These are phyloP conservation scores for Penaeus japonicus DNA, from an alignment of 1,140 invertebrate genomes.

Conservation along the genomic window DNA sequence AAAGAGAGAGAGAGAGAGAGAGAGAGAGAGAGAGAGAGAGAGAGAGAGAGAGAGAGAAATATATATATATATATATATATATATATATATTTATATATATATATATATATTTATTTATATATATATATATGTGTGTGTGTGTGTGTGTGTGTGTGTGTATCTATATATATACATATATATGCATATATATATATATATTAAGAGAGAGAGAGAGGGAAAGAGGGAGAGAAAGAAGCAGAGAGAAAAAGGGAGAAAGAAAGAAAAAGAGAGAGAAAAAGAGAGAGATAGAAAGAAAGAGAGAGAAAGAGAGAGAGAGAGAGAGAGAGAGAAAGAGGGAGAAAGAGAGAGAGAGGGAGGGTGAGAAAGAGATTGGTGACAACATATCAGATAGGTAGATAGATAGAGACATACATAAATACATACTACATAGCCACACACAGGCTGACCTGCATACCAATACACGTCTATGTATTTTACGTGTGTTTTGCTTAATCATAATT, in stretches of 20 bases:
- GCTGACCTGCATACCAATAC: no score
- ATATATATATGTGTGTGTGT: background rate
- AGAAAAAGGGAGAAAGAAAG: background rate
- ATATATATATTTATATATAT: background rate
- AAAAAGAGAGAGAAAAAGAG: background rate
- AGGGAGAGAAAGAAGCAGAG: background rate
- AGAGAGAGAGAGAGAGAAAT: no score
- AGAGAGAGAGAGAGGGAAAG: background rate
- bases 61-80: background rate
- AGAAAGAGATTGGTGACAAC: background rate
- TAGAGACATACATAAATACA: no score
- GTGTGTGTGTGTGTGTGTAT: background rate
- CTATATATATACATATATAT: background rate
- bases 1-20: no score
- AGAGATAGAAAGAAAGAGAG: background rate
- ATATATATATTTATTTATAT: background rate
- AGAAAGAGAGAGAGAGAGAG: conserved; percentile 15
- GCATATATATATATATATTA: background rate
- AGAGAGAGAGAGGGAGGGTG: background rate
- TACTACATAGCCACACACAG: no score
- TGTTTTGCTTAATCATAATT: no score
- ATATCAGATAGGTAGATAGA: background rate
- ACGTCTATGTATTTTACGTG: no score
- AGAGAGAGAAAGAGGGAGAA: background rate
- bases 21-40: no score